These are phyloP conservation scores for Drosophila watanabei DNA, from an alignment of 1,140 invertebrate species.

Conservation along the genomic window DNA sequence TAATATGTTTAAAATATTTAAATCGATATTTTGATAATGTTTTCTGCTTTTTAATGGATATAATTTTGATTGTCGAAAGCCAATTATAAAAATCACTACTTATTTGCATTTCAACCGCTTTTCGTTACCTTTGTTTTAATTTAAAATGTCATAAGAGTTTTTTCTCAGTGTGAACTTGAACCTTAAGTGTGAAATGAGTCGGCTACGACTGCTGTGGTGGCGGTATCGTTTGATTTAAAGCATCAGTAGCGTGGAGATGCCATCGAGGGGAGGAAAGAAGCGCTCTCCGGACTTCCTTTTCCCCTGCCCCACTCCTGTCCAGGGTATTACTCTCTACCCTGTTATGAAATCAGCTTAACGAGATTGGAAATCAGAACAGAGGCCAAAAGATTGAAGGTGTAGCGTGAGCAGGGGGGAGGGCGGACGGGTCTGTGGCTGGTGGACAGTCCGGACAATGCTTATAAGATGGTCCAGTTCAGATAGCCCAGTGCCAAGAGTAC, in stretches of 20 bases:
- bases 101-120: not conserved
- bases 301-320: not conserved
- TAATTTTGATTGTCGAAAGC: not conserved
- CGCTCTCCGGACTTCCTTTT: conserved; percentile 1
- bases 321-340: conserved; percentile 50
- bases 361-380: conserved; percentile 78
- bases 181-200: conserved; percentile 72
- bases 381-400: conserved; percentile 46
- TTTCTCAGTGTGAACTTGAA: conserved; percentile 24
- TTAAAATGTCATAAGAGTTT: not conserved
- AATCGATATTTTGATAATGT: not conserved
- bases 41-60: not conserved
- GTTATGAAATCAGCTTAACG: conserved; percentile 82
- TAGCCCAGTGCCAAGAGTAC: conserved; percentile 30
- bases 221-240: conserved; percentile 78
- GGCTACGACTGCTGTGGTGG: conserved; percentile 31
- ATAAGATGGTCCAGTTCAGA: conserved; percentile 52
- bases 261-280: conserved; percentile 33
- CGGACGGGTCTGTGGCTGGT: conserved; percentile 2
- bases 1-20: not conserved
- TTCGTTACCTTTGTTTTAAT: not conserved
- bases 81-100: not conserved
- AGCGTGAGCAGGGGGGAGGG: not conserved
- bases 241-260: conserved; percentile 43
- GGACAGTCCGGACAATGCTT: conserved; percentile 48